Percentiles rank a stretch among this genome's conserved stretches.
Conservation (phyloP, 2,113 vertebrate genomes). For the Zosterops borbonicus region DNA sequence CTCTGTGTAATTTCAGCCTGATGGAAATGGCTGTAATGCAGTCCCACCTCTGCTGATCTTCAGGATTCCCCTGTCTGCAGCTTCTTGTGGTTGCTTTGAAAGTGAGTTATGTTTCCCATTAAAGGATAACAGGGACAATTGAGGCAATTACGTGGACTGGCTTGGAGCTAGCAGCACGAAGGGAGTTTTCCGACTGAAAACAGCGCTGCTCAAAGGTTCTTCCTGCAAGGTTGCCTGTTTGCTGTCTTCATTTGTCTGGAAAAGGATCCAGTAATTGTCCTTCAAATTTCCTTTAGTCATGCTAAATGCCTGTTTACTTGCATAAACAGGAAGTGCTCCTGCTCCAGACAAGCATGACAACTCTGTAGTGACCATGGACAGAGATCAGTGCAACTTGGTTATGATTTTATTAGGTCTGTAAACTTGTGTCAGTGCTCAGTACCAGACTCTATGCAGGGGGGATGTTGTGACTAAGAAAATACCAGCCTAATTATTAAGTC, state of each 20-base stretch:
- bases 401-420: not conserved
- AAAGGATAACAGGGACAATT: conserved; percentile 72
- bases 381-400: not conserved
- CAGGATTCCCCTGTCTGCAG: conserved; percentile 78
- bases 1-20: conserved; percentile 70
- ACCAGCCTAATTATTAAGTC: not conserved
- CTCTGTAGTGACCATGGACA: not conserved
- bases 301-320: conserved; percentile 18
- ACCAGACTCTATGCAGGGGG: fast-evolving
- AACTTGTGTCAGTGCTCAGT: not conserved
- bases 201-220: conserved; percentile 38
- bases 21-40: conserved; percentile 44
- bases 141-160: conserved; percentile 72
- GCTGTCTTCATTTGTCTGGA: conserved; percentile 58
- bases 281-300: conserved; percentile 36
- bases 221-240: conserved; percentile 44
- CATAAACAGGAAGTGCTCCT: not conserved
- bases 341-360: not conserved
- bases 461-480: not conserved
- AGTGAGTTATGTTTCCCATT: conserved; percentile 76
- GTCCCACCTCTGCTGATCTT: conserved; percentile 75
- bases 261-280: conserved; percentile 34
- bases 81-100: conserved; percentile 71
- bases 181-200: conserved; percentile 15
- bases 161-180: conserved; percentile 41